A percentile compares a stretch with the other conserved stretches of the same genome.
These are phyloP conservation scores for Acanthornis magna DNA, from an alignment of 2,797 vertebrate genomes.

Conservation along the genomic window DNA sequence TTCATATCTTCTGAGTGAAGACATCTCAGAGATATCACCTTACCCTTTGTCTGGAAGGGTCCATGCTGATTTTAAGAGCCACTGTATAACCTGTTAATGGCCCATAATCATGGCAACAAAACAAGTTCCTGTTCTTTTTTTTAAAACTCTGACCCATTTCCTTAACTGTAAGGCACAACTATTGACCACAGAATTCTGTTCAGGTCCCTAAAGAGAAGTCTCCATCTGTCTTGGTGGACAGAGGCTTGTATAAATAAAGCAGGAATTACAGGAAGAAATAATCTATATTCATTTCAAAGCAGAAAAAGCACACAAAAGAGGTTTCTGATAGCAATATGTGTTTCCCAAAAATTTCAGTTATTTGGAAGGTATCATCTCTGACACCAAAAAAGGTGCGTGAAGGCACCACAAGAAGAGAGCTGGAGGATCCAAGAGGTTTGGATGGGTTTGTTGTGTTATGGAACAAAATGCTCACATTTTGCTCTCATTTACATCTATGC, in stretches of 20 bases:
- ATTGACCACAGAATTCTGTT: neutral
- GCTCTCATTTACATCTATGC: slow-evolving; percentile 13
- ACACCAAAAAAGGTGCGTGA: neutral
- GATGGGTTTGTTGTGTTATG: neutral
- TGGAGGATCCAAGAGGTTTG: neutral
- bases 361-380: neutral
- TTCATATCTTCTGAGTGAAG: neutral
- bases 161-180: neutral
- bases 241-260: neutral
- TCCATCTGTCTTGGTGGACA: neutral
- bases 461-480: slow-evolving; percentile 12
- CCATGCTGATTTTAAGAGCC: neutral
- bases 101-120: neutral
- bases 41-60: neutral
- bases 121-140: neutral
- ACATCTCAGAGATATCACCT: neutral
- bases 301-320: neutral
- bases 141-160: neutral
- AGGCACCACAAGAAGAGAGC: neutral
- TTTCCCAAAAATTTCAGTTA: neutral
- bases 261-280: neutral
- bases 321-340: neutral
- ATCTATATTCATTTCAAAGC: neutral
- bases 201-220: neutral
- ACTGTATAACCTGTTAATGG: neutral